These are phyloP conservation scores for Encarsia formosa DNA, from an alignment of 2,888 invertebrate genomes.

Conservation along the genomic window DNA sequence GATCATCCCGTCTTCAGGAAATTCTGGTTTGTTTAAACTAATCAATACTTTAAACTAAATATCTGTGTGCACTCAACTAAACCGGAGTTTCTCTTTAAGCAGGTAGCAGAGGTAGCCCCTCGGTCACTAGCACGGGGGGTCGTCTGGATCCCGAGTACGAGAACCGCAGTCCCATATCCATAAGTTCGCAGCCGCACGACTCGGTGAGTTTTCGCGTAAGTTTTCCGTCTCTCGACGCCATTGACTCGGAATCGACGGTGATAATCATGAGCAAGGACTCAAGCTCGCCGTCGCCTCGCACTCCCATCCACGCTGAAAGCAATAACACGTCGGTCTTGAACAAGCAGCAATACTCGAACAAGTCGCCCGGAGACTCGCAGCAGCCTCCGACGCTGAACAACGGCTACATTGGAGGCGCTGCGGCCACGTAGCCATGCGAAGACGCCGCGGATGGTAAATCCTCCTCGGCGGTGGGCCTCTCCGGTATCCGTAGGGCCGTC, in stretches of 20 bases:
- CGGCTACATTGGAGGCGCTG: conserved; percentile 44
- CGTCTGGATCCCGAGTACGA: conserved; percentile 40
- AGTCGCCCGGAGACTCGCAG: not conserved
- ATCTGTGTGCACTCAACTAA: not conserved
- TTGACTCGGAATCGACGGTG: conserved; percentile 31
- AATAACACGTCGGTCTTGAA: not conserved
- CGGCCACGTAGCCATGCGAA: conserved; percentile 39
- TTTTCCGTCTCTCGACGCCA: conserved; percentile 39
- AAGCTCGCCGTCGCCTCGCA: conserved; percentile 1
- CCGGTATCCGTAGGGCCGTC: conserved; percentile 25
- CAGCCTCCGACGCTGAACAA: conserved; percentile 37
- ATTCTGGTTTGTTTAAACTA: conserved; percentile 16
- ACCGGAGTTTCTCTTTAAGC: not conserved
- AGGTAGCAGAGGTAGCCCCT: conserved; percentile 21
- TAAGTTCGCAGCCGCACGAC: conserved; percentile 30
- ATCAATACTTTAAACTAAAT: not conserved
- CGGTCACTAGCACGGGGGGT: not conserved
- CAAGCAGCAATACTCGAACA: not conserved
- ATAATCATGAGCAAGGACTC: not conserved
- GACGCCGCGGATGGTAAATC: conserved; percentile 13
- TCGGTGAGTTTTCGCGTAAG: conserved; percentile 33
- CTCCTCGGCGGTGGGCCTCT: conserved; percentile 12
- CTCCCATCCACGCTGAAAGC: not conserved
- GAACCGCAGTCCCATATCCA: conserved; percentile 42
- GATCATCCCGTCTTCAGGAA: conserved; percentile 4